phyloP scores from a whole-genome alignment of 2,113 vertebrate genomes.

The Misgurnus anguillicaudatus region DNA sequence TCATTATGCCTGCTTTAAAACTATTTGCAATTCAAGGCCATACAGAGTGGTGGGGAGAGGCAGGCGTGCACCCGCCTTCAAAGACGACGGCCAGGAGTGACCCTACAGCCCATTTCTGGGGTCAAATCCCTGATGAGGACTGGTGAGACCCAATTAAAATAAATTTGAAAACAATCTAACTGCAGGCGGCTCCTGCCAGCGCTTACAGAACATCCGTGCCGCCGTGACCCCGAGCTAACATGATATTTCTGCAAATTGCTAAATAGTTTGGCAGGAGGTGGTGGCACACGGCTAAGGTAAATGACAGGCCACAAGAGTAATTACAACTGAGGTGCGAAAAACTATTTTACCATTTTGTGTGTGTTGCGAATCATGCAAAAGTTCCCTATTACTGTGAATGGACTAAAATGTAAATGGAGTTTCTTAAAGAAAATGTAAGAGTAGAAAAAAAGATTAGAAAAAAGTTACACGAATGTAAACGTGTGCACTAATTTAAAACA shows the following conservation, averaged over 20 bases:
- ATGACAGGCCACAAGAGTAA: constrained; percentile 23
- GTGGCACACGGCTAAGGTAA: constrained; percentile 21
- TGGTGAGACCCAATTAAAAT: constrained; percentile 75
- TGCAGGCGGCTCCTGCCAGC: constrained; percentile 59
- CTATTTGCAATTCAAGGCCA: constrained; percentile 89
- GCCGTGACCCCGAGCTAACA: constrained; percentile 16
- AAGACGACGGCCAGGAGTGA: constrained; percentile 77
- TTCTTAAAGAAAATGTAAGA: not conserved
- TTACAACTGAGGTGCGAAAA: constrained; percentile 19
- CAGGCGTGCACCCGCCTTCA: constrained; percentile 61
- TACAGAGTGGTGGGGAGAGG: constrained; percentile 74
- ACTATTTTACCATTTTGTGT: not conserved
- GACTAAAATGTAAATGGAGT: not conserved
- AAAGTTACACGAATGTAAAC: too few relatives aligned
- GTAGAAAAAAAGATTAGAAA: too few relatives aligned
- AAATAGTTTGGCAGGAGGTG: constrained; percentile 34
- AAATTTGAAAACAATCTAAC: constrained; percentile 74
- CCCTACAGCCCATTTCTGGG: constrained; percentile 71
- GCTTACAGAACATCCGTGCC: constrained; percentile 67
- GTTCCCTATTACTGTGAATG: not conserved
- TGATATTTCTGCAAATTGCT: constrained; percentile 33
- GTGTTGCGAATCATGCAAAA: not conserved
- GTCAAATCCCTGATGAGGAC: constrained; percentile 72
- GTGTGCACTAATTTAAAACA: too few relatives aligned
- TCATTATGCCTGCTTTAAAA: constrained; percentile 92